Conservation (phyloP, 2,797 vertebrate genomes). For the Myotis planiceps region DNA sequence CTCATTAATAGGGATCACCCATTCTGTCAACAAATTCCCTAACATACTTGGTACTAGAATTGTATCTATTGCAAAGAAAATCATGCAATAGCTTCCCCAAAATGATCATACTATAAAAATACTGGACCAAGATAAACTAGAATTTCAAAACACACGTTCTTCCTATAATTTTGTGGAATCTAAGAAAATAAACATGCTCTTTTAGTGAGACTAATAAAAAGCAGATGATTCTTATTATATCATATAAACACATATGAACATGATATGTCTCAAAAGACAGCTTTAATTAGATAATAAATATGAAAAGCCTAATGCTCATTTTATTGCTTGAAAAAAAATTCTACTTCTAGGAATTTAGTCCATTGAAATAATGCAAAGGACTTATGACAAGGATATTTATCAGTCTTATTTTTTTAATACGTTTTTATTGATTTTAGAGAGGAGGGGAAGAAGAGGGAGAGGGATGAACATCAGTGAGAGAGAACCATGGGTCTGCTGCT, state of each 20-base stretch:
- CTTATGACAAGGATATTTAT: not conserved
- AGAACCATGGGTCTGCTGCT: not conserved
- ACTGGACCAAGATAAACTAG: not conserved
- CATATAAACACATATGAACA: not conserved
- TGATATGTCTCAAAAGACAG: not conserved
- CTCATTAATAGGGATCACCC: not conserved
- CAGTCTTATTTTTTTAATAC: not conserved
- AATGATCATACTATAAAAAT: not conserved
- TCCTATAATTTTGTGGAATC: not conserved
- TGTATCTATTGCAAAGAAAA: not conserved
- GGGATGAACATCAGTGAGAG: not conserved
- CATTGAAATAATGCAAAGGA: not conserved
- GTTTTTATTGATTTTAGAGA: not conserved
- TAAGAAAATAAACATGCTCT: constrained; percentile 21
- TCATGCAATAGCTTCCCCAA: not conserved
- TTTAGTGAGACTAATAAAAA: constrained; percentile 2
- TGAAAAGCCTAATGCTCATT: not conserved
- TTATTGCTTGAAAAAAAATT: not conserved
- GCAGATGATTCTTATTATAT: not conserved
- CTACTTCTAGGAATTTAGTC: not conserved
- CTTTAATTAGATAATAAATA: not conserved
- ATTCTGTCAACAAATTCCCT: not conserved
- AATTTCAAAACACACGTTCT: not conserved
- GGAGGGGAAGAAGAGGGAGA: not conserved
- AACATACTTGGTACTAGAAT: not conserved